These are phyloP conservation scores for Tenualosa thibaudeaui DNA, from an alignment of 2,797 vertebrate species.

Conservation along the genomic window DNA sequence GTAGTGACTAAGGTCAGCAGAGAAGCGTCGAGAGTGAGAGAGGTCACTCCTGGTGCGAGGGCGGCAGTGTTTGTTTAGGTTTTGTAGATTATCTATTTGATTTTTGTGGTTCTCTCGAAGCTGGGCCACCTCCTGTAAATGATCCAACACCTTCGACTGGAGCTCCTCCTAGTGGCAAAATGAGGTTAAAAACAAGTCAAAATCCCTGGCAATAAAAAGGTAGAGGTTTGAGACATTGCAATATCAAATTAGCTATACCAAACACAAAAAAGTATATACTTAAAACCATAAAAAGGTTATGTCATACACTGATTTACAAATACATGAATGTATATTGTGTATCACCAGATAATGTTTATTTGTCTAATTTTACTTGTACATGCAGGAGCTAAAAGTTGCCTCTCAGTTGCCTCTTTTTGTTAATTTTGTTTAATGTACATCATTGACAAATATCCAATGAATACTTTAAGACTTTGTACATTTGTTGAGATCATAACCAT, in stretches of 20 bases:
- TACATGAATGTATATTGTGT: not conserved
- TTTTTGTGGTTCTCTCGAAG: conserved; percentile 73
- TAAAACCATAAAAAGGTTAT: too few species aligned
- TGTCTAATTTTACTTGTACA: too few species aligned
- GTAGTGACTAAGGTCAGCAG: conserved; percentile 79
- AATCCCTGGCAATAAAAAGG: not conserved
- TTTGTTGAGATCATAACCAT: too few species aligned
- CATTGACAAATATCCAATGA: too few species aligned
- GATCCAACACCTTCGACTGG: conserved; percentile 68
- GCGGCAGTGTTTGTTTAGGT: conserved; percentile 56
- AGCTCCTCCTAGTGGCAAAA: conserved; percentile 67
- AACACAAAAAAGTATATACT: not conserved
- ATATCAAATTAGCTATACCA: not conserved
- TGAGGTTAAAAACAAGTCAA: conserved; percentile 32
- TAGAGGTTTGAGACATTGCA: not conserved
- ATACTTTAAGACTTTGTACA: too few species aligned
- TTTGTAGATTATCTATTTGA: conserved; percentile 70
- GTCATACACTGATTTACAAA: not conserved
- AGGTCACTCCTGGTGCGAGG: conserved; percentile 77
- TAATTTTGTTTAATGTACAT: too few species aligned
- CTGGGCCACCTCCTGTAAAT: conserved; percentile 73
- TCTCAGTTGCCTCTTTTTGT: too few species aligned
- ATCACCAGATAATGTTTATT: too few species aligned
- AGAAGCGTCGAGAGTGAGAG: conserved; percentile 79
- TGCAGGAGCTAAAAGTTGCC: too few species aligned